These are phyloP conservation scores for Xylota sylvarum DNA, from an alignment of 2,888 invertebrate species.

Conservation along the genomic window DNA sequence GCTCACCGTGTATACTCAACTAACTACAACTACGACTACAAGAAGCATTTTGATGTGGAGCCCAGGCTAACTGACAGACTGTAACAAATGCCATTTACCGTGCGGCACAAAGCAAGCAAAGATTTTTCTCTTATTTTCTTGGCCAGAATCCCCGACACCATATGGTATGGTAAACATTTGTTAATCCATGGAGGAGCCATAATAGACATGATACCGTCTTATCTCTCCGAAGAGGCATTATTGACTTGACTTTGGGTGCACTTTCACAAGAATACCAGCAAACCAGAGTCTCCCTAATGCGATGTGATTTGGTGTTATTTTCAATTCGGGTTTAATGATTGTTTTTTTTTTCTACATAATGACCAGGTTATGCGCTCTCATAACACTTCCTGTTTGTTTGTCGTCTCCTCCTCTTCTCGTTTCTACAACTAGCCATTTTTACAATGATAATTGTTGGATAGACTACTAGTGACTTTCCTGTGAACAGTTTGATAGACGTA, in stretches of 20 bases:
- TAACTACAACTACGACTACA: neutral
- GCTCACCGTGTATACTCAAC: conserved; percentile 30
- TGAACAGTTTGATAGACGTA: conserved; percentile 70
- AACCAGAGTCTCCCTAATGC: conserved; percentile 1
- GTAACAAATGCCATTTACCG: conserved; percentile 45
- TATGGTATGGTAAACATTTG: conserved; percentile 44
- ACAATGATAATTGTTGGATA: conserved; percentile 57
- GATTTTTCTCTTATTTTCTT: conserved; percentile 19
- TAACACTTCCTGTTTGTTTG: conserved; percentile 73
- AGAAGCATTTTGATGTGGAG: conserved; percentile 12
- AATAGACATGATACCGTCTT: neutral
- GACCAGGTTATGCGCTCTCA: conserved; percentile 65
- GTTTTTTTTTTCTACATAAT: conserved; percentile 38
- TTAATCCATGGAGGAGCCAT: conserved; percentile 26
- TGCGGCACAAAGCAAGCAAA: conserved; percentile 22
- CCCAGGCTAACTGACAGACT: conserved; percentile 35
- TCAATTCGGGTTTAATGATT: conserved; percentile 30
- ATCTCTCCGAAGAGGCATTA: neutral
- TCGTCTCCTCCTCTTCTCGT: conserved; percentile 8
- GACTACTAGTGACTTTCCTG: conserved; percentile 35
- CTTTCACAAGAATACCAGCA: conserved; percentile 36
- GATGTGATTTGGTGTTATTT: conserved; percentile 30
- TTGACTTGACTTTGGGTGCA: conserved; percentile 24
- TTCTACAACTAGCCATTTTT: conserved; percentile 3
- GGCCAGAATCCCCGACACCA: conserved; percentile 20